Percentiles rank a stretch among this genome's conserved stretches.
Evolutionary conservation across 2,113 vertebrate species (phyloP).

Genomic region (Gobius niger): DNA sequence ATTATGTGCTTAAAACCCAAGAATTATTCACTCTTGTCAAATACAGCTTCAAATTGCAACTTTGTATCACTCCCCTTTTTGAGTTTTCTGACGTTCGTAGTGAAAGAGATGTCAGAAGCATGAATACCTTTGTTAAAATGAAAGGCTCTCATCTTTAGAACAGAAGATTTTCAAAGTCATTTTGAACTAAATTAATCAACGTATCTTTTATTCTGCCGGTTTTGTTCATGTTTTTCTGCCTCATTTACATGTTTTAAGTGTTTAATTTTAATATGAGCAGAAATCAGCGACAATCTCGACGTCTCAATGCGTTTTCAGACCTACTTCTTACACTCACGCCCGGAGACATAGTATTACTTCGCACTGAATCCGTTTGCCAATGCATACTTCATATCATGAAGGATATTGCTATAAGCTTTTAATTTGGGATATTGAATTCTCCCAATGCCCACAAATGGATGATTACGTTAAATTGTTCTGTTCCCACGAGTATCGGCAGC

Average conservation of each 20-base stretch:
- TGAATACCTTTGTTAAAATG: conserved; percentile 48
- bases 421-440: background rate
- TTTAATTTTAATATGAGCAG: conserved; percentile 6
- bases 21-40: conserved; percentile 54
- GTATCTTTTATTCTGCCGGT: conserved; percentile 7
- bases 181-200: conserved; percentile 20
- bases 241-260: conserved; percentile 6
- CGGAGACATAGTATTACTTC: background rate
- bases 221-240: background rate
- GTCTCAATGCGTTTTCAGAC: background rate
- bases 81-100: conserved; percentile 44
- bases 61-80: conserved; percentile 56
- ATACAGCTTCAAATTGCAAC: conserved; percentile 55
- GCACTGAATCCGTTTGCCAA: background rate
- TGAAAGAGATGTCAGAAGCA: conserved; percentile 34
- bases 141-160: conserved; percentile 36
- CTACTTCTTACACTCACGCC: background rate
- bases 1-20: conserved; percentile 54
- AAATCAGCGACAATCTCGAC: background rate
- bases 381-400: conserved; percentile 1
- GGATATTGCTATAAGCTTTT: conserved; percentile 3
- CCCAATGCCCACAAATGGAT: background rate
- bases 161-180: conserved; percentile 24
- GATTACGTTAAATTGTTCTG: conserved; percentile 6
- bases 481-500: conserved; percentile 1